Evolutionary conservation across 2,888 invertebrate genomes (phyloP), one percentile per base, ranked within the genome.

Genomic region (Mesochorus sp.): DNA sequence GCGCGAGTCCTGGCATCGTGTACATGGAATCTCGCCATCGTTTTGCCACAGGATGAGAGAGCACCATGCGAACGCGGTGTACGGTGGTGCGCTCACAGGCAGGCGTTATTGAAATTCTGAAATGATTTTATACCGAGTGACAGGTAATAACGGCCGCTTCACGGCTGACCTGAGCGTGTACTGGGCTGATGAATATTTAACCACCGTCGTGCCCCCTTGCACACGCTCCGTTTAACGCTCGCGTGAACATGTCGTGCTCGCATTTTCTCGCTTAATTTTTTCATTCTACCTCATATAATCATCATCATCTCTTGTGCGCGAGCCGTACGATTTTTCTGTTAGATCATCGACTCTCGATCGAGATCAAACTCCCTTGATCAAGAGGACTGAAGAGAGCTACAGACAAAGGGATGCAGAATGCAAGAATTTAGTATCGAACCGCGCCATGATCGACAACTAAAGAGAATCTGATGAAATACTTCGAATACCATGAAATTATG

Each of bases 71-170:
- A 10, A 10, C 2, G 17, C 21, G 19, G 14, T 24, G 44, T 17
- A 44, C 8, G 42, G 19, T 26, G 49, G 51, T 34, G 24, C 28
- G 37, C 17, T 3, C 34, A 17, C 10, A 34, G 19, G 34, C 57
- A 37, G 62, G 82, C 68, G 83, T 86, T 88, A 89, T 89, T 88
- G 88, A 89, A 89, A 88, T 87, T 87, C 87, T 86, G 84, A 85
- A 87, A 87, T 89, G 88, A 89, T 89, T 88, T 89, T 88, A 89
- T 87, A 85, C 76, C 87, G 83, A 85, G 85, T 88, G 89, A 89
- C 89, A 88, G 89, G 88, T 88, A 89, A 89, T 88, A 85, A 86
- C 82, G 86, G 80, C 78, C 80, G 83, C 83, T 84, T 85, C 85
- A 82, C 82, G 82, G 82, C 76, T 81, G 84, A 84, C 83, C 83